These are phyloP conservation scores for Cyrtodaria siliqua DNA, from an alignment of 2,888 invertebrate genomes.

Conservation along the genomic window DNA sequence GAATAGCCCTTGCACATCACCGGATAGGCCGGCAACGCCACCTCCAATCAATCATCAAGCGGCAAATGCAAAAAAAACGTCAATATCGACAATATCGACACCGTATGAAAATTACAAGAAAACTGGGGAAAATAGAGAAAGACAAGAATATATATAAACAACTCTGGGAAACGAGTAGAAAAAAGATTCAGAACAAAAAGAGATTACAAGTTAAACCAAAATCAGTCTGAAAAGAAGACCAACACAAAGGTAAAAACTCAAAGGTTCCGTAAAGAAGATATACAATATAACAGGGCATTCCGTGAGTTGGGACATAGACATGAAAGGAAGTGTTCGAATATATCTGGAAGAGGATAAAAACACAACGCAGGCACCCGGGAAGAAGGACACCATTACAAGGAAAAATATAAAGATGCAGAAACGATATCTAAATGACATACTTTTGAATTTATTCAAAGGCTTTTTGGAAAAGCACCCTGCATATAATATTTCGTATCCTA, in stretches of 20 bases:
- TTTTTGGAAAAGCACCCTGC: conserved; percentile 26
- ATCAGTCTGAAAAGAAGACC: background rate
- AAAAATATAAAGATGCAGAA: conserved; percentile 55
- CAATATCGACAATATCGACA: conserved; percentile 16
- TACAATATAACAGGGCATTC: conserved; percentile 5
- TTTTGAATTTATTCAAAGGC: conserved; percentile 42
- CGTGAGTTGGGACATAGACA: conserved; percentile 12
- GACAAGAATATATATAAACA: background rate
- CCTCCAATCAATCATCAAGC: conserved; percentile 1
- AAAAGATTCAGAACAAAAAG: background rate
- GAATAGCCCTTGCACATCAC: no score
- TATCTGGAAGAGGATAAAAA: conserved; percentile 52
- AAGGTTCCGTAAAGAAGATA: background rate
- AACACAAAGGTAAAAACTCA: background rate
- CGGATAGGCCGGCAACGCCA: background rate
- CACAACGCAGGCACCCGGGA: conserved; percentile 53
- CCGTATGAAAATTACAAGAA: no score
- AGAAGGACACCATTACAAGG: conserved; percentile 45
- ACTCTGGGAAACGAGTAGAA: background rate
- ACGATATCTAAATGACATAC: conserved; percentile 48
- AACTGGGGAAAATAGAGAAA: conserved; percentile 14
- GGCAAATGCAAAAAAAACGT: conserved; percentile 14
- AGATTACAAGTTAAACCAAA: background rate
- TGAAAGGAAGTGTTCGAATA: conserved; percentile 11
- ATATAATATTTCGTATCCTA: conserved; percentile 48